These are phyloP conservation scores for Empidonax traillii DNA, from an alignment of 2,113 vertebrate species.

Conservation along the genomic window DNA sequence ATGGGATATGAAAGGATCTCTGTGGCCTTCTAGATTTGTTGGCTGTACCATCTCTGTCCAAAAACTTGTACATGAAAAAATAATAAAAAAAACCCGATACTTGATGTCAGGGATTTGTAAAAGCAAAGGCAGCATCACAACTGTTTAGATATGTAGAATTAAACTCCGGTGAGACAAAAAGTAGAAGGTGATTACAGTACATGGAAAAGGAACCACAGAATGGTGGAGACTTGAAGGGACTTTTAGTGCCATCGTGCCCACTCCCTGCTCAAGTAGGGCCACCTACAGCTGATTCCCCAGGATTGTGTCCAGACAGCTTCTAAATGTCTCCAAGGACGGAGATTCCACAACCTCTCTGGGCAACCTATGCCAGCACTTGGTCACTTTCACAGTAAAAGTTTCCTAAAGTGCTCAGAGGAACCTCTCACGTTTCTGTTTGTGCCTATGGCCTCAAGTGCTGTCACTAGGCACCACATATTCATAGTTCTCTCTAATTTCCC, in stretches of 20 bases:
- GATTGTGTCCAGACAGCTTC: background rate
- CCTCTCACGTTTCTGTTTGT: background rate
- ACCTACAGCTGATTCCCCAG: background rate
- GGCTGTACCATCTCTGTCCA: background rate
- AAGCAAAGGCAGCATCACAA: background rate
- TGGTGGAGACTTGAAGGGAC: background rate
- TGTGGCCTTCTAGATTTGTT: background rate
- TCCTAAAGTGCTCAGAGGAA: background rate
- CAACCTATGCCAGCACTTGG: background rate
- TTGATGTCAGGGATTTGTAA: background rate
- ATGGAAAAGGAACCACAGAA: background rate
- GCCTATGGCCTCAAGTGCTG: fast-evolving
- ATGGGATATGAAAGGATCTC: background rate
- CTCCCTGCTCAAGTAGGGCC: background rate
- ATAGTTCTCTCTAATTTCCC: background rate
- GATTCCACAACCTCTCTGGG: background rate
- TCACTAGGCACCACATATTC: background rate
- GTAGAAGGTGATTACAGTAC: background rate
- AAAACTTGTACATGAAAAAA: background rate
- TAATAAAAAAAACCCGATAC: background rate
- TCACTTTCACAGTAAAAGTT: background rate
- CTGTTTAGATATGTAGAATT: background rate
- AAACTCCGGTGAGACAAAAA: background rate
- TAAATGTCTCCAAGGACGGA: background rate
- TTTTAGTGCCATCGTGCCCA: background rate